Conservation (phyloP, 2,888 invertebrate genomes). For the Metallyticus violacea region DNA sequence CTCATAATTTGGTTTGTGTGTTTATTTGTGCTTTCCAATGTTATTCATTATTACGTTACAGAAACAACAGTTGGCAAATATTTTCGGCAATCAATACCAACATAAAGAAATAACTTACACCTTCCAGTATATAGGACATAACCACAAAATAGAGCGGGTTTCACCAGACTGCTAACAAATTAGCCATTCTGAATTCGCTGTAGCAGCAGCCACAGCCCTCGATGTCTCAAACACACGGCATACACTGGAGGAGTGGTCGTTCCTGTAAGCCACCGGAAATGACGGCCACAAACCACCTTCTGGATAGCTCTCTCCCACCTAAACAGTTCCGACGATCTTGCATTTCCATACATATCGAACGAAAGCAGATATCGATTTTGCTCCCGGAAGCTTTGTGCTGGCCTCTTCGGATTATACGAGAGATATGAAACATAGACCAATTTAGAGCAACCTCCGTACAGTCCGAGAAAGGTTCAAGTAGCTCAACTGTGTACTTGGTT, state of each 20-base stretch:
- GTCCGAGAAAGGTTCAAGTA: too few relatives aligned
- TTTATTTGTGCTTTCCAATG: too few relatives aligned
- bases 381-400: background rate
- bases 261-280: background rate
- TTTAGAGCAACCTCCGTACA: too few relatives aligned
- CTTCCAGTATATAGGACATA: too few relatives aligned
- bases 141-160: background rate
- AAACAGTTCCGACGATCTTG: background rate
- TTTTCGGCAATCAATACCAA: too few relatives aligned
- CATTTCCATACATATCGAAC: background rate
- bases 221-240: background rate
- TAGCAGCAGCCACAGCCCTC: too few relatives aligned
- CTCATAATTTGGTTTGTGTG: too few relatives aligned
- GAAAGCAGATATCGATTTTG: background rate
- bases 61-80: too few relatives aligned
- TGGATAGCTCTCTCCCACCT: background rate
- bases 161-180: too few relatives aligned
- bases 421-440: background rate
- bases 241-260: background rate
- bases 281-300: background rate
- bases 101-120: too few relatives aligned
- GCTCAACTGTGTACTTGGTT: too few relatives aligned
- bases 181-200: background rate
- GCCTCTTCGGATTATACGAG: background rate
- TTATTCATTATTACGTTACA: too few relatives aligned